phyloP scores from a whole-genome alignment of 2,888 invertebrate genomes.

The Sepiola atlantica region DNA sequence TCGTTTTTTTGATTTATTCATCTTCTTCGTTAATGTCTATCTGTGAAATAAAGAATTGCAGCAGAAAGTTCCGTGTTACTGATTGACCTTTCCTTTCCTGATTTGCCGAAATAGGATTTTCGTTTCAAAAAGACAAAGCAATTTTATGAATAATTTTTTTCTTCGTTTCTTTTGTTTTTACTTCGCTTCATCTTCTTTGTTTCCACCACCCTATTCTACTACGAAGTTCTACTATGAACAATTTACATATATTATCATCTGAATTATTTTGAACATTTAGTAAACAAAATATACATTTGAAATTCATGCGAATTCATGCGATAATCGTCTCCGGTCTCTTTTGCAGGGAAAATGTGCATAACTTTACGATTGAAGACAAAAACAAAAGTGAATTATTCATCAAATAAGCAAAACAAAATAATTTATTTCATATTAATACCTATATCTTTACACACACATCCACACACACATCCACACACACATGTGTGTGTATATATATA shows the following conservation, averaged over 20 bases:
- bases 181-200: neutral
- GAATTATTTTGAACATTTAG: neutral
- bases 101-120: neutral
- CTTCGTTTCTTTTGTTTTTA: neutral
- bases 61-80: neutral
- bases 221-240: neutral
- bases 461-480: too few relatives aligned
- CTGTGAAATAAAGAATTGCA: neutral
- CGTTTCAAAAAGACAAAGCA: neutral
- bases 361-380: neutral
- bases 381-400: neutral
- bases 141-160: neutral
- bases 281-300: neutral
- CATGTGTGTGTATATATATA: too few relatives aligned
- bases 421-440: too few relatives aligned
- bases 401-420: neutral
- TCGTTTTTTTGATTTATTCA: neutral
- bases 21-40: neutral
- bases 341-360: neutral
- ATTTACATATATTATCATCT: neutral
- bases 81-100: neutral
- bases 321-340: neutral
- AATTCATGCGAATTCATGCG: neutral
- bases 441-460: too few relatives aligned
- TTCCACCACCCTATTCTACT: neutral